Base-by-base conservation (phyloP, 1,140 invertebrate species). In the Triops longicaudatus region DNA sequence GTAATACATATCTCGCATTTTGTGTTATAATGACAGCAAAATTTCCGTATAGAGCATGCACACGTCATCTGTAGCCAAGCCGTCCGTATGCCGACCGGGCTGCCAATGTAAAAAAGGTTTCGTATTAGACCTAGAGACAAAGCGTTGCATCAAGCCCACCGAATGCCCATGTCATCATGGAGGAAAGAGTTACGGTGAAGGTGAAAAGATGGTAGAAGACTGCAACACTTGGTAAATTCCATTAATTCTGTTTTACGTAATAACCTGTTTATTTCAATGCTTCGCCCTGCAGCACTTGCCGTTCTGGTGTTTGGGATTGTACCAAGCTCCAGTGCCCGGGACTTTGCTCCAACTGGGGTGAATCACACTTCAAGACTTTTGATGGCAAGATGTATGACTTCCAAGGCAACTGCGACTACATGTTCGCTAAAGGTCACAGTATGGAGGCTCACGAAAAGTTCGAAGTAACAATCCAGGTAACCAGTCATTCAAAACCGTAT, bases 141-240 rank as follows among this genome's bases (percentile, higher is more conserved):
- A 89, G 78, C 82, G 83, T 14, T 97, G 94, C 82, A 88, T 96
- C 1, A 83, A 86, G 77, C 87, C 90, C 1, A 81, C 84, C 1
- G 85, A 90, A 43, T 97, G 95, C 81, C 94, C 94, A 0, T 97
- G 95, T 82, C 92, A 94, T 83, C 94, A 96, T 83, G 93, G 91
- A 22, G 93, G 93, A 3, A 86, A 88, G 27, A 93, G 91, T 81
- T 97, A 93, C 82, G 84, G 86, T 26, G 93, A 96, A 80, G 91
- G 90, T 0, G 88, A 91, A 9, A 84, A 85, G 44, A 92, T 95
- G 81, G 88, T 90, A 78, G 89, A 91, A 82, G 92, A 93, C 72
- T 96, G 94, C 81, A 95, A 95, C 81, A 88, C 87, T 73, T 96
- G 93, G 91, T 92, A 82, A 85, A 85, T 79, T 74, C 37, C 28